These are phyloP conservation scores for Spheniscus humboldti DNA, from an alignment of 2,797 vertebrate species.

Conservation along the genomic window DNA sequence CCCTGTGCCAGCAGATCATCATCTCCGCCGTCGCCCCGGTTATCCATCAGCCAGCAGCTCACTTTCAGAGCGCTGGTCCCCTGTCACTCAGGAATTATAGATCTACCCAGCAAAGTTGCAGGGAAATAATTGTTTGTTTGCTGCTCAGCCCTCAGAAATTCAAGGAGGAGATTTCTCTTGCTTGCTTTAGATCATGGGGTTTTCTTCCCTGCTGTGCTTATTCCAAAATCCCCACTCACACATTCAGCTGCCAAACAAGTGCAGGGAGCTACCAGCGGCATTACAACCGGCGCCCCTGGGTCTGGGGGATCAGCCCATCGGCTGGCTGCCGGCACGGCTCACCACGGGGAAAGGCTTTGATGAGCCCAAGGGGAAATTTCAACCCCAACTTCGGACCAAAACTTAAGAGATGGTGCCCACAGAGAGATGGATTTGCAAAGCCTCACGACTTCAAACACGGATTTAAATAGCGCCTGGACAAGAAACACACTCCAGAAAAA, in stretches of 20 bases:
- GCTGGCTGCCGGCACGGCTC: background rate
- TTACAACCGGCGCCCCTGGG: rapidly evolving
- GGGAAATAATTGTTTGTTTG: background rate
- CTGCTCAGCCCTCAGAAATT: background rate
- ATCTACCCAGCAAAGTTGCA: background rate
- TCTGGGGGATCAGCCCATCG: background rate
- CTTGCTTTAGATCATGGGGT: background rate
- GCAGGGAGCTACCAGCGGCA: background rate
- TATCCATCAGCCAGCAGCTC: background rate
- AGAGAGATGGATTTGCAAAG: background rate
- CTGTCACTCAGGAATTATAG: background rate
- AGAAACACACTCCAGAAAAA: background rate
- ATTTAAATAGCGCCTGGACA: background rate
- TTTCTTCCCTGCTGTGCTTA: background rate
- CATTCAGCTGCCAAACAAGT: background rate
- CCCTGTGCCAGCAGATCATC: background rate
- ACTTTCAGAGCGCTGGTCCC: background rate
- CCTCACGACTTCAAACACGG: background rate
- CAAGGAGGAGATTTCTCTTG: background rate
- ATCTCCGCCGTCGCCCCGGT: background rate
- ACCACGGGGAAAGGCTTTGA: background rate
- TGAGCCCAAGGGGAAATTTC: background rate
- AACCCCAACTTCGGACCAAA: background rate
- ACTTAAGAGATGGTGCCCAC: background rate
- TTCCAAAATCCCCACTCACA: background rate